phyloP scores from a whole-genome alignment of 2,888 invertebrate species.

The Sinodicranocentrus sp. region DNA sequence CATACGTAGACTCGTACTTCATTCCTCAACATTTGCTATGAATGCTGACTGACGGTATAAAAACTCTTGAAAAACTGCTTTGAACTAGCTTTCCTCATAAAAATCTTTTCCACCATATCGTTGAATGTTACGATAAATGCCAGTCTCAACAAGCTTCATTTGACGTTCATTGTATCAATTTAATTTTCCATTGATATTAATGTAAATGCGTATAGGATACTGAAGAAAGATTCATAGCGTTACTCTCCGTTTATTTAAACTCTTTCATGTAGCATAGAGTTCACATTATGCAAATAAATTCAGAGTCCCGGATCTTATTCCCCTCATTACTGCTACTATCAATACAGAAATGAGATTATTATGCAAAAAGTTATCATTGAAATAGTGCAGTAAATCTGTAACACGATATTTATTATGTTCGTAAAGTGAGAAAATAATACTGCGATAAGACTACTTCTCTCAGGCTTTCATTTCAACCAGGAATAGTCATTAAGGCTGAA shows the following conservation, averaged over 20 bases:
- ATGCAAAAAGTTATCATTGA: conserved; percentile 31
- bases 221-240: background rate
- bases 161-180: conserved; percentile 3
- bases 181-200: background rate
- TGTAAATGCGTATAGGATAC: background rate
- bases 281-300: conserved; percentile 38
- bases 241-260: background rate
- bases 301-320: conserved; percentile 26
- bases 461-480: background rate
- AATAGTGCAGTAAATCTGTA: conserved; percentile 23
- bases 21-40: background rate
- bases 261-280: background rate
- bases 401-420: conserved; percentile 27
- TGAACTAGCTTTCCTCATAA: too few species aligned
- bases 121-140: background rate
- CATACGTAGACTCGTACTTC: background rate
- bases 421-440: too few species aligned
- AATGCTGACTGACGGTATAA: too few species aligned
- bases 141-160: background rate
- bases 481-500: background rate
- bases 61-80: background rate
- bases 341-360: background rate
- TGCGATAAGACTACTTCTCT: background rate
- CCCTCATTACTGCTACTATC: conserved; percentile 11
- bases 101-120: too few species aligned